Base-by-base conservation (phyloP, 2,113 vertebrate genomes). In the Merops nubicus region DNA sequence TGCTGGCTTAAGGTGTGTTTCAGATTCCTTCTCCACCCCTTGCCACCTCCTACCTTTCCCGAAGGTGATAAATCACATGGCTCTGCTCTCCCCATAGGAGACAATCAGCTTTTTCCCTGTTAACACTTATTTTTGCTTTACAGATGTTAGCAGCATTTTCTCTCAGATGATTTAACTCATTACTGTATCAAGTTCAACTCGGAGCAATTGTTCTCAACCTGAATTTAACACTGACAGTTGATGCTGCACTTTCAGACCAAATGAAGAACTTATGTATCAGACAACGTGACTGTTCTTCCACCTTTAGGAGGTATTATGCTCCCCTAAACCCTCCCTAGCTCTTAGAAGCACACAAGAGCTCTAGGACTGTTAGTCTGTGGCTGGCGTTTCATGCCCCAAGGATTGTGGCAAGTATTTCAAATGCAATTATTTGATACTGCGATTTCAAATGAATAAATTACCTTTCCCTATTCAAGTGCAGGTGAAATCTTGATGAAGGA, bases 391-490 rank as follows among this genome's bases (percentile, higher is more conserved):
- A 31, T 45, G 13, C 29, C 34, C 36, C 34, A 29, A 77, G 67
- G 83, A 86, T 86, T 80, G 86, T 8, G 29, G 34, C 42, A 69
- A 63, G 50, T 22, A 18, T 92, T 91, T 84, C 53, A 91, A 91
- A 94, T 14, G 38, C 42, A 89, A 86, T 94, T 80, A 85, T 90
- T 95, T 96, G 78, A 94, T 80, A 62, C 20, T 36, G 28, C 0
- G 3, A 36, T 74, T 93, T 94, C 47, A 95, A 80, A 88, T 54
- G 5, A 95, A 93, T 85, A 77, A 85, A 88, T 90, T 93, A 54
- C 57, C 50, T 80, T 96, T 89, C 25, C n/a, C 14, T 63, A 5
- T 69, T 70, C 1, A 4, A 54, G 45, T 42, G 26, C 9, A 11
- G 33, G 23, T 11, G 15, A 38, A 83, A 93, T 90, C 67, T n/a